phyloP scores from a whole-genome alignment of 2,888 invertebrate genomes.

The Ellobium chinense region DNA sequence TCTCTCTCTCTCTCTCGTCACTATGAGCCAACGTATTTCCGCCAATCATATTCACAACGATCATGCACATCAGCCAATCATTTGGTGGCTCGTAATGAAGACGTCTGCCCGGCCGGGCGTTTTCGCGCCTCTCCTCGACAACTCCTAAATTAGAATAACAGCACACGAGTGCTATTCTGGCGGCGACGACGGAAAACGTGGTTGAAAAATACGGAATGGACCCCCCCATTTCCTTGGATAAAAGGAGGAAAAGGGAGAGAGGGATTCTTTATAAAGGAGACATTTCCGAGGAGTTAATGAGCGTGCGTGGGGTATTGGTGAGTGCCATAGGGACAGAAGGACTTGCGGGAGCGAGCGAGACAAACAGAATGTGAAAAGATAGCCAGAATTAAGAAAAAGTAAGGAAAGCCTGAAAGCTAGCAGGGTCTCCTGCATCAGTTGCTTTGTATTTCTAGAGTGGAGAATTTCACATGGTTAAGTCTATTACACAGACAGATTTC shows the following conservation, averaged over 20 bases:
- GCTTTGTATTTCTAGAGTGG: too few relatives aligned
- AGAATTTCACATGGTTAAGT: too few relatives aligned
- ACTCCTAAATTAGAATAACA: background rate
- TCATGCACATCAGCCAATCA: background rate
- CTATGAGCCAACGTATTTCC: background rate
- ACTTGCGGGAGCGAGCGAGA: slow-evolving; percentile 4
- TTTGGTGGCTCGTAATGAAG: background rate
- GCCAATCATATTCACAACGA: background rate
- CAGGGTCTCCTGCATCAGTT: too few relatives aligned
- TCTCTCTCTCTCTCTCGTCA: background rate
- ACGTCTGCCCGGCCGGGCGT: background rate
- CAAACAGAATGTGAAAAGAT: too few relatives aligned
- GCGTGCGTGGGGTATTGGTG: slow-evolving; percentile 36
- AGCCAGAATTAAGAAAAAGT: too few relatives aligned
- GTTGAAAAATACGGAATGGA: background rate
- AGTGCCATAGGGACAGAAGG: slow-evolving; percentile 57
- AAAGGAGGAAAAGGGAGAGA: background rate
- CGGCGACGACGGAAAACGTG: background rate
- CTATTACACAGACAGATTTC: too few relatives aligned
- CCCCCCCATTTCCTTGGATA: background rate
- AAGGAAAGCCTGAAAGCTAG: too few relatives aligned
- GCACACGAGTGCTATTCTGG: background rate
- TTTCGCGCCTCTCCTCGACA: background rate
- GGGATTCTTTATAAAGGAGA: background rate
- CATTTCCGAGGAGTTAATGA: slow-evolving; percentile 34